Evolutionary conservation across 2,888 invertebrate genomes (phyloP).

Genomic region (Tineola bisselliella): DNA sequence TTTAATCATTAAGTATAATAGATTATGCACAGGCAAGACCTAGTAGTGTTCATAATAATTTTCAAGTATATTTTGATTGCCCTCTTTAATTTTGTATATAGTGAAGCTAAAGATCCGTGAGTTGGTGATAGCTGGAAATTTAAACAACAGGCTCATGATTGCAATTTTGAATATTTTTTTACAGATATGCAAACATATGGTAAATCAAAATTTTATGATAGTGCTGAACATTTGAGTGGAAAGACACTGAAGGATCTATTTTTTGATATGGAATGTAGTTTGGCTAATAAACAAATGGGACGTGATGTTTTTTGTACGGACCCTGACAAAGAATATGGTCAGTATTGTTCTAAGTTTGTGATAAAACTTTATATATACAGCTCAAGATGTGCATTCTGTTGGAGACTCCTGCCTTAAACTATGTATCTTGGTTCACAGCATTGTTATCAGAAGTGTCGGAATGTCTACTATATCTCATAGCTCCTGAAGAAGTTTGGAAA

Average conservation of each 20-base stretch:
- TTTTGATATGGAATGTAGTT: slow-evolving; percentile 88
- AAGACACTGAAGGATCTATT: slow-evolving; percentile 72
- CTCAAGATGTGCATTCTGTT: too few species aligned
- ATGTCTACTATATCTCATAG: slow-evolving; percentile 81
- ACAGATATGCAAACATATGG: slow-evolving; percentile 52
- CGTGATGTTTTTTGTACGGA: slow-evolving; percentile 83
- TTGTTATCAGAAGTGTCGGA: slow-evolving; percentile 85
- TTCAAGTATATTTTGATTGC: too few species aligned
- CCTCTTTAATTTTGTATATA: too few species aligned
- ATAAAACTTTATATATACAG: too few species aligned
- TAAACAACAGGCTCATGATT: too few species aligned
- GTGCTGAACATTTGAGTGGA: slow-evolving; percentile 47
- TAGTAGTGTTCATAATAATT: not conserved
- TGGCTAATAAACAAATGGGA: slow-evolving; percentile 82
- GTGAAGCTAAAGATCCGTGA: too few species aligned
- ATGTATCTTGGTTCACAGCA: slow-evolving; percentile 53
- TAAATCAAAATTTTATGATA: slow-evolving; percentile 72
- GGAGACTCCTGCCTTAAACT: too few species aligned
- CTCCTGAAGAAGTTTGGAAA: slow-evolving; percentile 86
- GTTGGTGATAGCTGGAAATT: too few species aligned
- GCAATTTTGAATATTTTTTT: slow-evolving; percentile 21
- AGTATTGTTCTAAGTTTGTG: not conserved
- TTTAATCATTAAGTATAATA: not conserved
- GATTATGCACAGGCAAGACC: too few species aligned
- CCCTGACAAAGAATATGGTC: slow-evolving; percentile 71